Evolutionary conservation across 2,797 vertebrate genomes (phyloP).

Genomic region (Aeoliscus strigatus): DNA sequence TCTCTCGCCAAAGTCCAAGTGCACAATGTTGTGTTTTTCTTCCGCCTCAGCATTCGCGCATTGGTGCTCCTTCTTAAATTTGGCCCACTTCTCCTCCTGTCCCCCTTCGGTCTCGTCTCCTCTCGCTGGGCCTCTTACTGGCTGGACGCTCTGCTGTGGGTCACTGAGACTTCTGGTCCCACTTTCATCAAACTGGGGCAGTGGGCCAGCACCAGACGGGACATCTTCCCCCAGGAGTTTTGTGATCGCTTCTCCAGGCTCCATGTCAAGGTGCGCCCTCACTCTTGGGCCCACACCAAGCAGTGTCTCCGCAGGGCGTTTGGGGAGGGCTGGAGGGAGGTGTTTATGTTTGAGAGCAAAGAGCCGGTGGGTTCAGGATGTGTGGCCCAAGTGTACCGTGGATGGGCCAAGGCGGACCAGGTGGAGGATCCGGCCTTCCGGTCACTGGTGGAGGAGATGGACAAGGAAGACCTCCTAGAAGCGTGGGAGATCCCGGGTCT

Average conservation of each 20-base stretch:
- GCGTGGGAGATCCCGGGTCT: constrained; percentile 79
- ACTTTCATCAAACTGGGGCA: constrained; percentile 92
- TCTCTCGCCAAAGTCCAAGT: constrained; percentile 71
- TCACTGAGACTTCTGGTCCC: constrained; percentile 86
- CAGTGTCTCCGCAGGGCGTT: constrained; percentile 80
- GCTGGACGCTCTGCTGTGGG: constrained; percentile 83
- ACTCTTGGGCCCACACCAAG: constrained; percentile 86
- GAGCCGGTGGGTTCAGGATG: constrained; percentile 91
- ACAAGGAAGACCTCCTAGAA: constrained; percentile 67
- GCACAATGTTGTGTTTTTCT: constrained; percentile 65
- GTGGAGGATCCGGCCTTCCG: constrained; percentile 65
- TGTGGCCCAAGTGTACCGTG: constrained; percentile 91
- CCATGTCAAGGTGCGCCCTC: constrained; percentile 82
- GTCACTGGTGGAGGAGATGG: constrained; percentile 53
- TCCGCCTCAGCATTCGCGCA: constrained; percentile 76
- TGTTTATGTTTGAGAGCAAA: constrained; percentile 78
- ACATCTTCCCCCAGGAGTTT: constrained; percentile 87
- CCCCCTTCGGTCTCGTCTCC: constrained; percentile 79
- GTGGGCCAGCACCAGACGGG: constrained; percentile 92
- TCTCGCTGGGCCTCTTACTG: constrained; percentile 63
- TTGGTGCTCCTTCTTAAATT: constrained; percentile 83
- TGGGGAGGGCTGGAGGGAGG: constrained; percentile 78
- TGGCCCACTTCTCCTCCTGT: constrained; percentile 82
- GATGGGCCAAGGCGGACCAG: constrained; percentile 71
- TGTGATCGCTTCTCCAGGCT: constrained; percentile 85